Conservation (phyloP, 2,888 invertebrate species). For the Cerceris rybyensis region DNA sequence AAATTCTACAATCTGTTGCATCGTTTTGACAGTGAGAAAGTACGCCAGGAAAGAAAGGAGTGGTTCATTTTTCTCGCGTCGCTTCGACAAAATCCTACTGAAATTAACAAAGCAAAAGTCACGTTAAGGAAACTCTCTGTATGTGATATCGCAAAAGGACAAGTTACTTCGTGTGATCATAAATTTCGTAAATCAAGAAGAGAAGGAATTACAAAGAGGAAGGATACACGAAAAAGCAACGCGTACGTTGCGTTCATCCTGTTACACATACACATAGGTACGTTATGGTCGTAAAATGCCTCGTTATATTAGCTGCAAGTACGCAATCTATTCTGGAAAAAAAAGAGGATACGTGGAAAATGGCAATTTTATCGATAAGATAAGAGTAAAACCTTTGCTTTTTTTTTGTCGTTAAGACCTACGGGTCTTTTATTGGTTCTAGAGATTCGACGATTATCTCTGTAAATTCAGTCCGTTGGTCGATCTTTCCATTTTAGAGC, state of each 20-base stretch:
- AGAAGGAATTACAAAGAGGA: constrained; percentile 4
- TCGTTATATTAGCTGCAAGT: constrained; percentile 11
- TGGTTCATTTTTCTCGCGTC: too few species aligned
- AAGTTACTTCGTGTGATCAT: background rate
- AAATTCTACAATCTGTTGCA: too few species aligned
- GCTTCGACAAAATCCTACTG: background rate
- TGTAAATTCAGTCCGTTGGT: too few species aligned
- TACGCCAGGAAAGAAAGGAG: too few species aligned
- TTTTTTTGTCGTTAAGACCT: background rate
- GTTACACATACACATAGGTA: constrained; percentile 32
- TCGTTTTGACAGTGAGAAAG: too few species aligned
- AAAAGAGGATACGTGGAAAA: background rate
- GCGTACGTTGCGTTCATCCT: constrained; percentile 23
- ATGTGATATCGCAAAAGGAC: background rate
- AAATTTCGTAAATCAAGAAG: background rate
- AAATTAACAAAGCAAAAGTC: background rate
- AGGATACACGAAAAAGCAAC: constrained; percentile 27
- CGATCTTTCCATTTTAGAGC: background rate
- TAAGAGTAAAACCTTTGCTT: background rate
- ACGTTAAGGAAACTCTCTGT: background rate
- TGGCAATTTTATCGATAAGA: too few species aligned
- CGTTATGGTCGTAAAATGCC: constrained; percentile 24
- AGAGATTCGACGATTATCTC: too few species aligned
- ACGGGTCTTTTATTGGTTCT: too few species aligned
- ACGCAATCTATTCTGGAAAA: background rate